phyloP scores from a whole-genome alignment of 2,113 vertebrate species.

The Scophthalmus maximus region DNA sequence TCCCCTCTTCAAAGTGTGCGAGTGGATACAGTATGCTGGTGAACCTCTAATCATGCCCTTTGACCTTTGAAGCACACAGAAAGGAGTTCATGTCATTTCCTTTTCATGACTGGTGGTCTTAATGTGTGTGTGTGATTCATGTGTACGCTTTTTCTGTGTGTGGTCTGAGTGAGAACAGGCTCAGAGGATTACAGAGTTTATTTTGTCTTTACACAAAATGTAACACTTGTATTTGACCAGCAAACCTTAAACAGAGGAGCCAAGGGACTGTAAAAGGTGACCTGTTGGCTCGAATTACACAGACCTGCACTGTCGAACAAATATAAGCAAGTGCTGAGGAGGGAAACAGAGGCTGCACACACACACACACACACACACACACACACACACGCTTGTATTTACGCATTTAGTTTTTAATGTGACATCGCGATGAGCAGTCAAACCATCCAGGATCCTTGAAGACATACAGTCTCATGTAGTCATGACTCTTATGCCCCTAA shows the following conservation, averaged over 20 bases:
- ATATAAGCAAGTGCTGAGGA: slow-evolving; percentile 41
- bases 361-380: slow-evolving; percentile 6
- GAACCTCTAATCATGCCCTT: slow-evolving; percentile 11
- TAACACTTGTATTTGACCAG: slow-evolving; percentile 64
- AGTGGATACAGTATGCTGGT: background rate
- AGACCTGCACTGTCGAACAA: slow-evolving; percentile 56
- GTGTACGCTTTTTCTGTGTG: slow-evolving; percentile 40
- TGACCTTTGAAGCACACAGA: slow-evolving; percentile 37
- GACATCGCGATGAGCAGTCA: no score
- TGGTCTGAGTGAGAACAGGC: slow-evolving; percentile 40
- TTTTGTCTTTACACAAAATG: slow-evolving; percentile 61
- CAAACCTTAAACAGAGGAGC: slow-evolving; percentile 53
- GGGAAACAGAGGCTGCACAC: slow-evolving; percentile 29
- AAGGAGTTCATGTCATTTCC: background rate
- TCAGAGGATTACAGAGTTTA: slow-evolving; percentile 41
- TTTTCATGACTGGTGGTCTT: background rate
- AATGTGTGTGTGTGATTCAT: slow-evolving; percentile 5
- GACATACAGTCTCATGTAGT: no score
- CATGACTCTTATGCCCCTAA: no score
- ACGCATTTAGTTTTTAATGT: no score
- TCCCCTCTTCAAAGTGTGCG: slow-evolving; percentile 12
- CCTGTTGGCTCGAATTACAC: slow-evolving; percentile 60
- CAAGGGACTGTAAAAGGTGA: slow-evolving; percentile 60
- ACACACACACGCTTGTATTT: no score
- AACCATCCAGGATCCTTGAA: no score